Percentiles rank a stretch among this genome's conserved stretches.
phyloP scores from a whole-genome alignment of 2,113 vertebrate species.

The Ceyx melanurus region DNA sequence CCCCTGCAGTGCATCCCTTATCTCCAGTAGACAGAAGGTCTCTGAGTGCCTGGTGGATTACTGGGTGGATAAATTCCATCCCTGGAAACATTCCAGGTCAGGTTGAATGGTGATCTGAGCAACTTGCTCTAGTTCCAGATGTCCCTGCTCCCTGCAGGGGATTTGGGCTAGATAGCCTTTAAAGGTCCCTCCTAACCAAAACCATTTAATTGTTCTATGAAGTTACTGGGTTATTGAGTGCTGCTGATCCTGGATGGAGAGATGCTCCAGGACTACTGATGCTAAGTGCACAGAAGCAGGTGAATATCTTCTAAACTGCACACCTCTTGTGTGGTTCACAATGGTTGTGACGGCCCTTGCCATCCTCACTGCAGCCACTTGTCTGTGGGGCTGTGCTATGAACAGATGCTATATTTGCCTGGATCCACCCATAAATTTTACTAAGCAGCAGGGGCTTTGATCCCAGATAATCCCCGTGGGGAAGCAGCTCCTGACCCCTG shows the following conservation, averaged over 20 bases:
- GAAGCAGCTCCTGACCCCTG: neutral
- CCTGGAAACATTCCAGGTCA: neutral
- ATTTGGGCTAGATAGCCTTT: neutral
- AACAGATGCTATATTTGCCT: neutral
- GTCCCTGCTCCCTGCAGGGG: neutral
- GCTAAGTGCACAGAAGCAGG: neutral
- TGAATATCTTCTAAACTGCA: neutral
- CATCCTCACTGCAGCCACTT: neutral
- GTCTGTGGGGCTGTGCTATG: neutral
- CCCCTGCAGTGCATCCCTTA: neutral
- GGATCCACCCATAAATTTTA: neutral
- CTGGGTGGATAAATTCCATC: neutral
- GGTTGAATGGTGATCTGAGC: neutral
- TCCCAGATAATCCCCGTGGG: neutral
- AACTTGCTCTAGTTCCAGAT: neutral
- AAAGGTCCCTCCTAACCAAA: neutral
- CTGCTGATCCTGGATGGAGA: neutral
- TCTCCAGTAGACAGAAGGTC: neutral
- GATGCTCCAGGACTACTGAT: accelerated
- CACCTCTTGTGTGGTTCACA: neutral
- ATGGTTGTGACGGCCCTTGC: too few relatives aligned
- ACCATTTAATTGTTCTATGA: neutral
- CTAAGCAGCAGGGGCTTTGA: neutral
- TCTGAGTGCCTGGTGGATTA: neutral
- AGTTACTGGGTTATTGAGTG: neutral